These are phyloP conservation scores for Masnerella sp. DNA, from an alignment of 2,888 invertebrate species.

Conservation along the genomic window DNA sequence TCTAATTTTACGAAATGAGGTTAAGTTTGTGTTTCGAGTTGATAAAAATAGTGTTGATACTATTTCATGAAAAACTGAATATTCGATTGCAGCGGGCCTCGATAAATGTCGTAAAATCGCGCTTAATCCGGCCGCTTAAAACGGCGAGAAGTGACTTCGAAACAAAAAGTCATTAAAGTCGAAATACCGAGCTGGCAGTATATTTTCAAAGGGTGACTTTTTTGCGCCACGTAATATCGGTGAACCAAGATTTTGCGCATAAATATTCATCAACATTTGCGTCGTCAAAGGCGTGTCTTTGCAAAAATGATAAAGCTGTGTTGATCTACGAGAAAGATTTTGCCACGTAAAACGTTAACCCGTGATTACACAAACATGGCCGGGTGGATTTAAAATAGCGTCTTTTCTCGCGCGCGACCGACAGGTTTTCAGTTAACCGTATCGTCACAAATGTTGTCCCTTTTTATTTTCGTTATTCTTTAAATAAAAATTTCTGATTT, in stretches of 20 bases:
- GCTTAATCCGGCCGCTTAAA: too few relatives aligned
- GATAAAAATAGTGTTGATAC: background rate
- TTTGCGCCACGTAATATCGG: constrained; percentile 2
- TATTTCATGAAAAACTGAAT: background rate
- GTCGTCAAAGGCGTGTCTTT: constrained; percentile 18
- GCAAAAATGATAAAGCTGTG: constrained; percentile 23
- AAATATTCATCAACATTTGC: constrained; percentile 24
- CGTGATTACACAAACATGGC: constrained; percentile 25
- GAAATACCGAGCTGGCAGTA: constrained; percentile 10
- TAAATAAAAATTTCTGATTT: too few relatives aligned
- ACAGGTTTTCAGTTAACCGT: too few relatives aligned
- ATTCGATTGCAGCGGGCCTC: background rate
- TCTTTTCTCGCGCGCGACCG: background rate
- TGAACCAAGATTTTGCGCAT: constrained; percentile 2
- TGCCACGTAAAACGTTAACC: constrained; percentile 9
- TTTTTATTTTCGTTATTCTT: too few relatives aligned
- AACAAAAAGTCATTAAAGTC: constrained; percentile 26
- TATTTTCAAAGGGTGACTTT: background rate
- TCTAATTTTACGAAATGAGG: background rate
- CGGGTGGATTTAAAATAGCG: constrained; percentile 22
- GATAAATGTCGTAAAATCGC: constrained; percentile 11
- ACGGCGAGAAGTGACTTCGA: constrained; percentile 1
- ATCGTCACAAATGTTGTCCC: too few relatives aligned
- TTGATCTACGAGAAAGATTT: constrained; percentile 22
- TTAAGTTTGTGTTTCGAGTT: too few relatives aligned